Percentiles rank a stretch among this genome's conserved stretches.
phyloP scores from a whole-genome alignment of 2,797 vertebrate species.

The Sparidentex hasta region DNA sequence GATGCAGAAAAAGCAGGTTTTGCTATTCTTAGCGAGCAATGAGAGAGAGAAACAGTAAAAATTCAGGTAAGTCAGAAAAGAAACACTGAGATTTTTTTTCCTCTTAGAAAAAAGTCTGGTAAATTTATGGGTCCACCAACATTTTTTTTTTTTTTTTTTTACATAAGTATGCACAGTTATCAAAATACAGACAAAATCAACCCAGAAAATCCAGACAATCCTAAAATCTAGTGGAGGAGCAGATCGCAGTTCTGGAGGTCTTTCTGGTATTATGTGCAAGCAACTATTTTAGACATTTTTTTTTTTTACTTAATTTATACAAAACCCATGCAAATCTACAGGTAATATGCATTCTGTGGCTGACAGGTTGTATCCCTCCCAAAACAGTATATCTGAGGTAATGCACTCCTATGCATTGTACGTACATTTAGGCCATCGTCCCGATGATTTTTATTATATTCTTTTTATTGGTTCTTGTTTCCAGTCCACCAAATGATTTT shows the following conservation, averaged over 20 bases:
- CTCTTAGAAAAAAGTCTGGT: conserved; percentile 98
- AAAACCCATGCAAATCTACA: conserved; percentile 99
- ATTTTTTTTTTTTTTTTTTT: conserved; percentile 87
- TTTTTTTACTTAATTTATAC: conserved; percentile 97
- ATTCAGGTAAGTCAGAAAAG: conserved; percentile 99
- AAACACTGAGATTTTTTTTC: conserved; percentile 96
- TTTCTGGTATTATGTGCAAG: conserved; percentile 99
- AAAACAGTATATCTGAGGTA: conserved; percentile 99
- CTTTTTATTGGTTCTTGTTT: conserved; percentile 89
- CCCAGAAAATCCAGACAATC: conserved; percentile 99
- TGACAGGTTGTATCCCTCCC: conserved; percentile 93
- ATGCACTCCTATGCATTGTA: conserved; percentile 97
- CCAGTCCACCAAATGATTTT: conserved; percentile 95
- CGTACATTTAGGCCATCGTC: conserved; percentile 96
- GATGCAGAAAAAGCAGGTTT: conserved; percentile 99
- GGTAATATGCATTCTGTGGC: conserved; percentile 99
- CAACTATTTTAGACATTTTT: conserved; percentile 99
- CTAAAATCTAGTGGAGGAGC: conserved; percentile 99
- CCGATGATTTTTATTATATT: conserved; percentile 89
- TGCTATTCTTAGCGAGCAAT: conserved; percentile 99
- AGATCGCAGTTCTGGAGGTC: conserved; percentile 99
- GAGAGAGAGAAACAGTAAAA: conserved; percentile 99
- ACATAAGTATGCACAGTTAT: conserved; percentile 99
- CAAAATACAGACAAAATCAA: conserved; percentile 99
- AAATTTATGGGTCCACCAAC: conserved; percentile 99